Conservation (phyloP, 2,797 vertebrate species). For the Chaetophractus vellerosus region DNA sequence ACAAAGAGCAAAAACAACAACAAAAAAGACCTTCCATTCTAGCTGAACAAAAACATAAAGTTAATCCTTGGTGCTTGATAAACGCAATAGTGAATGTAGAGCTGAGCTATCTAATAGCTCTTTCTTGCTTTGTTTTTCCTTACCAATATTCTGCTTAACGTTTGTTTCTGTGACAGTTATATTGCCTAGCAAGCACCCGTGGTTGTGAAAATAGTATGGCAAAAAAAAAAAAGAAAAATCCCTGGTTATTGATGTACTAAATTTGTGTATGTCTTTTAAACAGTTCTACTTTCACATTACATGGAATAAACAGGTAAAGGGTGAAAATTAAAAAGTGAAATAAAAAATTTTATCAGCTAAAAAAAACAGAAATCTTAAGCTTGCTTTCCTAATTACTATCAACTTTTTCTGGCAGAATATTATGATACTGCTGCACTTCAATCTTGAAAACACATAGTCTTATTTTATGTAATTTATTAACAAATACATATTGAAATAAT, state of each 20-base stretch:
- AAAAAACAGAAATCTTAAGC: no score
- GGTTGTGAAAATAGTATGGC: no score
- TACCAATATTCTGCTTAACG: slow-evolving; percentile 99
- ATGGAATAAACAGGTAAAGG: no score
- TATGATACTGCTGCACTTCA: not conserved
- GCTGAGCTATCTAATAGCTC: slow-evolving; percentile 98
- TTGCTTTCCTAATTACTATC: slow-evolving; percentile 27
- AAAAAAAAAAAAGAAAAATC: no score
- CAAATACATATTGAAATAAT: not conserved
- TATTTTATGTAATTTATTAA: slow-evolving; percentile 1
- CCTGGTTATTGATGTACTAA: no score
- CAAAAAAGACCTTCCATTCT: slow-evolving; percentile 91
- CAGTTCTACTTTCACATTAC: no score
- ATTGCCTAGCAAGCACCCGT: slow-evolving; percentile 98
- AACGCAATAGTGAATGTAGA: slow-evolving; percentile 99
- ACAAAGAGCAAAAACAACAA: no score
- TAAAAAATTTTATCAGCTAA: no score
- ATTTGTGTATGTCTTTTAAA: no score
- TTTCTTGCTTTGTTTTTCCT: slow-evolving; percentile 97
- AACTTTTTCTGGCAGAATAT: slow-evolving; percentile 10
- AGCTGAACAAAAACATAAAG: slow-evolving; percentile 96
- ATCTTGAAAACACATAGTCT: not conserved
- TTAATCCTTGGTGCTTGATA: slow-evolving; percentile 96
- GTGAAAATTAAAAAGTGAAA: no score
- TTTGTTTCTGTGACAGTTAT: slow-evolving; percentile 99